Base-by-base conservation (phyloP, 2,113 vertebrate species). In the Psittacula cyanocephala region DNA sequence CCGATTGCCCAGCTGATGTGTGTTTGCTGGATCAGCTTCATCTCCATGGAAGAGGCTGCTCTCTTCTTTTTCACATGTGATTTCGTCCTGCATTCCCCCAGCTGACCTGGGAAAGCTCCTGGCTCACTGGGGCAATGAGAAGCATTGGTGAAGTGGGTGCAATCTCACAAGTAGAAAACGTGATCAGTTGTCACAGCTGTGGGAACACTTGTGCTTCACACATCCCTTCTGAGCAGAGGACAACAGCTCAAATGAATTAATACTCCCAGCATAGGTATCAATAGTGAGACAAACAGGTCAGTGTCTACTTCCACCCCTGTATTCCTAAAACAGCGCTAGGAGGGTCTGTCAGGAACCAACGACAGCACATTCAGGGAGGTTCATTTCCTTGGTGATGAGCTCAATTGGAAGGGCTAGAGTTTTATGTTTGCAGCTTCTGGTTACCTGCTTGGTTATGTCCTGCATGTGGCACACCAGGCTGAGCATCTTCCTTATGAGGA, bases 131-230 rank as follows among this genome's bases (percentile, higher is more conserved):
- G 76, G 50, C 63, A 50, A n/a, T 7, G 37, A 72, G 59, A 70
- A 46, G 41, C 15, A 27, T 8, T 17, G 2, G 0, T 12, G 35
- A 53, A 70, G 23, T 19, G 16, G 12, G 13, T 35, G 12, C 29
- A 50, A 10, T 35, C 55, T 74, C 50, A 46, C 29, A 55, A 55
- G 29, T 6, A 85, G 60, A 52, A 96, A 55, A 71, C 39, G 31
- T 23, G 8, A 37, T 41, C 19, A 35, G 33, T 63, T 8, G 1
- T 50, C 35, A 35, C 19, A 68, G 69, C 60, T 62, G 2, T 55
- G 82, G 88, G 94, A 90, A 84, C 64, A 37, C 63, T 35, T 67
- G 19, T 69, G 59, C 47, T 83, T 86, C 82, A 68, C 29, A 27
- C 35, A 46, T 83, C 43, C 11, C 15, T 70, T 72, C 37, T 59